Evolutionary conservation across 92 coral and sea anemone species (phyloP).

Genomic region (Palythoa grandis): DNA sequence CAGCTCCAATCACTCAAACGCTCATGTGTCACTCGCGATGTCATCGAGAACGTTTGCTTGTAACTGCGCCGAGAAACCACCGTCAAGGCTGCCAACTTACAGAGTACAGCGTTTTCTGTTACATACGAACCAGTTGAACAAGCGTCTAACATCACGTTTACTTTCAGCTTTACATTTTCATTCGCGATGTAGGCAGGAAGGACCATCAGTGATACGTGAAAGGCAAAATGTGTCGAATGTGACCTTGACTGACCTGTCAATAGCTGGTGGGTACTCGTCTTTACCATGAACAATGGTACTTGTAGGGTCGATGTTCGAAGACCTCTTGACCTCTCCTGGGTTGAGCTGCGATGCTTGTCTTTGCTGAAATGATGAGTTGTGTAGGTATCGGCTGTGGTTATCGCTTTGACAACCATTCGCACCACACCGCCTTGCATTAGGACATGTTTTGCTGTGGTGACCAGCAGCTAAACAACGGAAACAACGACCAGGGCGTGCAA

Average conservation of each 20-base stretch:
- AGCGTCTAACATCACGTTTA: slow-evolving; percentile 69
- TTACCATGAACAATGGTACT: neutral
- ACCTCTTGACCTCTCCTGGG: neutral
- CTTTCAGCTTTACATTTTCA: slow-evolving; percentile 47
- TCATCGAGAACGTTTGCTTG: slow-evolving; percentile 44
- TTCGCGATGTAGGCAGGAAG: slow-evolving; percentile 50
- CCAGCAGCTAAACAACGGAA: slow-evolving; percentile 45
- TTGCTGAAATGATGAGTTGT: slow-evolving; percentile 13
- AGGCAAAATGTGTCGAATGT: slow-evolving; percentile 9
- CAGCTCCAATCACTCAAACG: slow-evolving; percentile 60
- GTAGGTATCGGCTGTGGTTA: slow-evolving; percentile 57
- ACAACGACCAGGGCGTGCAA: slow-evolving; percentile 24
- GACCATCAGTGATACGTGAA: slow-evolving; percentile 52
- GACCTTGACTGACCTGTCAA: slow-evolving; percentile 25
- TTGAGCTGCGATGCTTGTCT: neutral
- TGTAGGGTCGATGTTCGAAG: too few species aligned
- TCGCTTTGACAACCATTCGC: slow-evolving; percentile 43
- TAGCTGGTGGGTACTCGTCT: slow-evolving; percentile 1
- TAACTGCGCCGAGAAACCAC: too few species aligned
- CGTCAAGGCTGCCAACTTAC: too few species aligned
- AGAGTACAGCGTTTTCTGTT: too few species aligned
- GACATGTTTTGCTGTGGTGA: slow-evolving; percentile 44
- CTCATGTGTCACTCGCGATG: slow-evolving; percentile 62
- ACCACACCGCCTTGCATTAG: neutral
- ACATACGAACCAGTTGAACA: too few species aligned